These are phyloP conservation scores for Bombycilla garrulus DNA, from an alignment of 2,113 vertebrate genomes.

Conservation along the genomic window DNA sequence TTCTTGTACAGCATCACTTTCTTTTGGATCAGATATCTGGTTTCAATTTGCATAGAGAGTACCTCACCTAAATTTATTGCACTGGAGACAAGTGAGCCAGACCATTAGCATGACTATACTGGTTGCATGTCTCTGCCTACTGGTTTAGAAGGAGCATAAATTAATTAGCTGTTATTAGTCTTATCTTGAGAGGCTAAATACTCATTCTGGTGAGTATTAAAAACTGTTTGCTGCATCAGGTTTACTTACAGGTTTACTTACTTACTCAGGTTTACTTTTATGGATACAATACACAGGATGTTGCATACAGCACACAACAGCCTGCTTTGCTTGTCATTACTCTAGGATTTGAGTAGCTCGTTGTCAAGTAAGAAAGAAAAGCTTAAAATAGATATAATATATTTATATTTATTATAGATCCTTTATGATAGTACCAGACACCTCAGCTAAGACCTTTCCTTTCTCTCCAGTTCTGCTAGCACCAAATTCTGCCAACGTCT, in stretches of 20 bases:
- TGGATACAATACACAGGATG: background rate
- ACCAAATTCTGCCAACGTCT: background rate
- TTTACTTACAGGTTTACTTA: background rate
- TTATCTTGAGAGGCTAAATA: background rate
- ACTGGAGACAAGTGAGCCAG: background rate
- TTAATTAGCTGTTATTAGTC: slow-evolving; percentile 9
- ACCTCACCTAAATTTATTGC: slow-evolving; percentile 15
- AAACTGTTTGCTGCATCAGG: background rate
- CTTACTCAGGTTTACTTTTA: background rate
- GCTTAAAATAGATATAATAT: background rate
- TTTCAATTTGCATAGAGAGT: background rate
- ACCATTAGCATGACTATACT: background rate
- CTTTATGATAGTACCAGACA: background rate
- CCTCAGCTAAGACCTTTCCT: background rate
- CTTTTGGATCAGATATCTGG: slow-evolving; percentile 2
- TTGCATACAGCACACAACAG: background rate
- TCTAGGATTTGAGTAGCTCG: background rate
- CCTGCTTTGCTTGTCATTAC: background rate
- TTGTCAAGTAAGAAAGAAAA: background rate
- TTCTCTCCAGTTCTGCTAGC: background rate
- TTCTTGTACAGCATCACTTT: background rate
- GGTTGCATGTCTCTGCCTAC: background rate
- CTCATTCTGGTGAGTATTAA: background rate
- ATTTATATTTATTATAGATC: no score
- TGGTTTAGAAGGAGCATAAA: background rate